Conservation (phyloP, 2,113 vertebrate genomes). For the Cochlearius cochlearius region DNA sequence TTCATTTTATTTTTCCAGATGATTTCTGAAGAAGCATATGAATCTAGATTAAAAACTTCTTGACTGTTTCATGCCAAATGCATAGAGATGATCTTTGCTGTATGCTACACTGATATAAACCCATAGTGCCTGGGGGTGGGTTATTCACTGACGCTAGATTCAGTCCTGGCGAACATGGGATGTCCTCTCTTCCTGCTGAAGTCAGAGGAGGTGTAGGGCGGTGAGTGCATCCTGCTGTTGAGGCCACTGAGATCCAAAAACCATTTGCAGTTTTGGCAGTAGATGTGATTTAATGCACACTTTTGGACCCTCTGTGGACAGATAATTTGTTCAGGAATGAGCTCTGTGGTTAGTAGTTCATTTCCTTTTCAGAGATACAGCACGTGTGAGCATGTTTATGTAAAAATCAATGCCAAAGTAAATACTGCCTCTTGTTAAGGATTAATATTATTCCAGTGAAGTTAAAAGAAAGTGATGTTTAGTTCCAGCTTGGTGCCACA, state of each 20-base stretch:
- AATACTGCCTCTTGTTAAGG: slow-evolving; percentile 28
- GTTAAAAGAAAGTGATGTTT: slow-evolving; percentile 38
- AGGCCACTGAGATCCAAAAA: neutral
- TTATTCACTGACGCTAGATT: neutral
- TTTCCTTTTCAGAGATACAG: slow-evolving; percentile 8
- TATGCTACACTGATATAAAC: neutral
- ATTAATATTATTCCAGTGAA: slow-evolving; percentile 36
- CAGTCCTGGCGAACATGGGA: neutral
- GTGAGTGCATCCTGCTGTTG: neutral
- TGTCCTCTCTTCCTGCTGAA: neutral
- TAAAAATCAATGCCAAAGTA: slow-evolving; percentile 46
- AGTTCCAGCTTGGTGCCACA: slow-evolving; percentile 1
- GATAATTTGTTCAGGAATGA: slow-evolving; percentile 4
- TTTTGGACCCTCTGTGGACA: neutral
- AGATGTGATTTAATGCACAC: neutral
- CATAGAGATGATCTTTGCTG: neutral
- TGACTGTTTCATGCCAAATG: neutral
- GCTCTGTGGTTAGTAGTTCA: neutral
- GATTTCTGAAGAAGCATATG: neutral
- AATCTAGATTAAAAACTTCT: neutral
- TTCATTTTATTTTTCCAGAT: neutral
- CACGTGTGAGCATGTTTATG: neutral
- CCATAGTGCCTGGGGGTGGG: neutral
- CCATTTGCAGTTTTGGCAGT: neutral
- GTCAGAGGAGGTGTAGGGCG: neutral